phyloP scores from a whole-genome alignment of 64 coral and sea anemone species.

The Stichodactyla mertensii region DNA sequence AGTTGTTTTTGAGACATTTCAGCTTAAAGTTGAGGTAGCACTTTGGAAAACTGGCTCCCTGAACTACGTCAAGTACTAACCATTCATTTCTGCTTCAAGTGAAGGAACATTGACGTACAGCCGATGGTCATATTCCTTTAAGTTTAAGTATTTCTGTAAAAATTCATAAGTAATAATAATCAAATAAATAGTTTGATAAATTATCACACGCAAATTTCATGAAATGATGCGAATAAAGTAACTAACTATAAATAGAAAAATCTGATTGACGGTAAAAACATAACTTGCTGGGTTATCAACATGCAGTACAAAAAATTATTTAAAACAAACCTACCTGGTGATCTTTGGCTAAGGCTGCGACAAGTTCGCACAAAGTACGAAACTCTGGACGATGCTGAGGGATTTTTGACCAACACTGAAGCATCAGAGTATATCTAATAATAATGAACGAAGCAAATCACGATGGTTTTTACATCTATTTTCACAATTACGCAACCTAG shows the following conservation, averaged over 20 bases:
- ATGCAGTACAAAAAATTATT: too few species aligned
- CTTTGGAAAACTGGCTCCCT: too few species aligned
- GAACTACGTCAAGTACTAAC: background rate
- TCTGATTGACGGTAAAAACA: too few species aligned
- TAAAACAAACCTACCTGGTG: background rate
- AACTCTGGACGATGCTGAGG: background rate
- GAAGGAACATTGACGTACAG: background rate
- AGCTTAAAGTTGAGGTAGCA: too few species aligned
- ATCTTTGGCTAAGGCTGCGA: background rate
- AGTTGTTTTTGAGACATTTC: too few species aligned
- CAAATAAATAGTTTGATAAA: background rate
- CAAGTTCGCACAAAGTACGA: background rate
- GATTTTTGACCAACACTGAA: background rate
- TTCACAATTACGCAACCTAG: background rate
- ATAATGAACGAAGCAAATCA: background rate
- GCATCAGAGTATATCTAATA: background rate
- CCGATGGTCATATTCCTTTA: conserved; percentile 1
- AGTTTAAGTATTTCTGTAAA: conserved; percentile 8
- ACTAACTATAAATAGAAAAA: background rate
- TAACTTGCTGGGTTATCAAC: too few species aligned
- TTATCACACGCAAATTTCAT: background rate
- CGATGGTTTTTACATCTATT: background rate
- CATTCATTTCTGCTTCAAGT: background rate
- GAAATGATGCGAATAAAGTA: background rate
- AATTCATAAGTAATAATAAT: background rate